Evolutionary conservation across 1,140 invertebrate species (phyloP), one percentile per base, ranked within the genome.

Genomic region (Oppia nitens): DNA sequence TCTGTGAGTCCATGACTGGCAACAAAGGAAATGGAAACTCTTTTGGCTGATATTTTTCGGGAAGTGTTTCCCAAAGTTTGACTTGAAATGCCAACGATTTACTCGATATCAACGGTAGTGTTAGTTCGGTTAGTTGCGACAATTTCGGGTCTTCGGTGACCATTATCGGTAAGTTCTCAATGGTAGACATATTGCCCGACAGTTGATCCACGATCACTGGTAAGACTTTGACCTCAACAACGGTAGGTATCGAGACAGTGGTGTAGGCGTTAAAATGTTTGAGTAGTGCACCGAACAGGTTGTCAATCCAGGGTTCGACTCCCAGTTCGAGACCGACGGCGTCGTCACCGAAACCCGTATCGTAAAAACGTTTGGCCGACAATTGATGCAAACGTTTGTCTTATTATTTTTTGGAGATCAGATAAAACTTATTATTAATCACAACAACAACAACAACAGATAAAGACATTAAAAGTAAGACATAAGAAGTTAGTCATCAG

Each of bases 311-410:
- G 3, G 75, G 73, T 53, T 78, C 76, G 24, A 74, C 74, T 40
- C 71, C 72, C 40, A 69, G 62, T 60, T 78, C 76, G 52, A 76
- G 64, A 4, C 75, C 76, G 24, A 73, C 72, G 53, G 73, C 76
- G 70, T 79, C 77, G 70, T 79, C 77, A 48, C 73, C 77, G 71
- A 70, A 78, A 14, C 68, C 75, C 55, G 69, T 69, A 1, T 64
- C 53, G 66, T 74, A 77, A 64, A 78, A 78, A 23, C 64, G 62
- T 26, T 70, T 68, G 11, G 75, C 77, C 4, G 12, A 12, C 17
- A 40, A 40, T 40, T 40, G 32, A 9, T 40, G 32, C 17, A 40
- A 17, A 9, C 32, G 6, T 40, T 17, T 40, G 32, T 40, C 32
- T n/a, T n/a, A n/a, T n/a, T n/a, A n/a, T n/a, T n/a, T n/a, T n/a